Conservation (phyloP, 2,888 invertebrate genomes). For the Charanyca ferruginea region DNA sequence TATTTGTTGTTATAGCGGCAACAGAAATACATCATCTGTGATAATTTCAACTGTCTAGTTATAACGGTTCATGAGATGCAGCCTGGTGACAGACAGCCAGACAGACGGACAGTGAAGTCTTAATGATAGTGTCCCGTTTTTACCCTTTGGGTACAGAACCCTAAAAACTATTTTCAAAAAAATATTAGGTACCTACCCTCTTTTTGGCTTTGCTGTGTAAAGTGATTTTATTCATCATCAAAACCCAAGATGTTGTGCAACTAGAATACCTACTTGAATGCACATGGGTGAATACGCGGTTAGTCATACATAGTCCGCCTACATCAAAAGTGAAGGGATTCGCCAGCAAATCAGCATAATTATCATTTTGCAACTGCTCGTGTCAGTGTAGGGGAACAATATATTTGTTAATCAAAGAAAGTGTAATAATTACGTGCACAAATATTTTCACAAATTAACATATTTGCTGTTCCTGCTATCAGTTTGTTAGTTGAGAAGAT, state of each 20-base stretch:
- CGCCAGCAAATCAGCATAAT: slow-evolving; percentile 24
- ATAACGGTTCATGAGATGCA: too few species aligned
- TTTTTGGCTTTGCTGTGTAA: too few species aligned
- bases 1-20: too few species aligned
- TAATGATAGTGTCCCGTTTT: too few species aligned
- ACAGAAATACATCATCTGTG: too few species aligned
- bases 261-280: slow-evolving; percentile 43
- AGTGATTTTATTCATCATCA: slow-evolving; percentile 39
- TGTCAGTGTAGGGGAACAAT: slow-evolving; percentile 50
- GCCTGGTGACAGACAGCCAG: too few species aligned
- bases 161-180: too few species aligned
- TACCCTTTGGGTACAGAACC: too few species aligned
- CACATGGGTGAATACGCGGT: slow-evolving; percentile 56
- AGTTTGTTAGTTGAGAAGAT: slow-evolving; percentile 61
- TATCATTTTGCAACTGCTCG: slow-evolving; percentile 56
- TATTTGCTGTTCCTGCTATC: slow-evolving; percentile 64
- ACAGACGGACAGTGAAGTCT: too few species aligned
- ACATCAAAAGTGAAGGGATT: slow-evolving; percentile 67
- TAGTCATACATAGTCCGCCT: slow-evolving; percentile 65
- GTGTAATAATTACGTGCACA: slow-evolving; percentile 30
- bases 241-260: slow-evolving; percentile 60
- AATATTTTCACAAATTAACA: slow-evolving; percentile 52
- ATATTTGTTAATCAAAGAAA: slow-evolving; percentile 45
- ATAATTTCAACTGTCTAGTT: too few species aligned
- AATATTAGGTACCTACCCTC: too few species aligned